Evolutionary conservation across 2,113 vertebrate species (phyloP), one percentile per base, ranked within the genome.

Genomic region (Typhlomys cinereus): DNA sequence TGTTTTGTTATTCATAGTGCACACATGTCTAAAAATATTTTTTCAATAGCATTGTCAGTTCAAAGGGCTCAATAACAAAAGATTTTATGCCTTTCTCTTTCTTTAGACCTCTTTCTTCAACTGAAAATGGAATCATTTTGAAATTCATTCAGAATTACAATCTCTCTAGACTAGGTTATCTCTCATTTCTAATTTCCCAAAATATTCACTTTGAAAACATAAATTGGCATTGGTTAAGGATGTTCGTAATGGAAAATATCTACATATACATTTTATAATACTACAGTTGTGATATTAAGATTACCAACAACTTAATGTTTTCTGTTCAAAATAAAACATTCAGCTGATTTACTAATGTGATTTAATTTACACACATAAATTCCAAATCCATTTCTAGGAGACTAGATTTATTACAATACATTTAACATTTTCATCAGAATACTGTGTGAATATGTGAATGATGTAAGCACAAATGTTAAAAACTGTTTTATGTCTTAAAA

Each of bases 91-190:
- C n/a, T 70, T 57, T 83, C 48, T 71, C 82, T 80, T 89, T n/a
- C 50, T 89, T 79, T 84, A 59, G 12, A 71, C 25, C 14, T 73
- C n/a, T 34, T 14, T 83, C 59, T 86, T 87, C 69, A 75, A 74
- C 12, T 74, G 36, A 90, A 94, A 84, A 88, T 54, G 67, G 66
- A 86, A 83, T 66, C 52, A 84, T 87, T 84, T 85, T 90, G 25
- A 89, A 95, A 71, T 9, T 48, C 29, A 89, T 71, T 93, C 50
- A 87, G 10, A 91, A 62, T 84, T 78, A 83, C 34, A 61, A 61
- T 13, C 46, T 73, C 18, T 62, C 39, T 41, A 95, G 34, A 46
- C n/a, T 76, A 13, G 5, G 5, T 75, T 39, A 82, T 0, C 7
- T 69, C 23, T 66, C 46, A 44, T 78, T 84, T 88, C 46, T 88